These are phyloP conservation scores for Hylia prasina DNA, from an alignment of 2,113 vertebrate genomes.

Conservation along the genomic window DNA sequence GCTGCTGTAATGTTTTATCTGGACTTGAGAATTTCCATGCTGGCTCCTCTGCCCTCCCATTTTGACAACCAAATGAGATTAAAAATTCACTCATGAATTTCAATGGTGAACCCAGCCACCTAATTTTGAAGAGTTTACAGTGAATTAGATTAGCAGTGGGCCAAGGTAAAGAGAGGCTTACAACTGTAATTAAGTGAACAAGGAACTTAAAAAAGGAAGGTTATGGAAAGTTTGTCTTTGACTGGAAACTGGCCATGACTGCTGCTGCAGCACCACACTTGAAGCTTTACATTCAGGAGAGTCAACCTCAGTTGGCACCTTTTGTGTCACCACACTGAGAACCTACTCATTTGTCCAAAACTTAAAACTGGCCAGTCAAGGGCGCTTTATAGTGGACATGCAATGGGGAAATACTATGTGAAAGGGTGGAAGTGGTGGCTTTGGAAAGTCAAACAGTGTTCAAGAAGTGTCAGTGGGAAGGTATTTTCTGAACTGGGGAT, in stretches of 20 bases:
- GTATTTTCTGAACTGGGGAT: background rate
- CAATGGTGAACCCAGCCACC: background rate
- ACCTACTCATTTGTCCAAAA: background rate
- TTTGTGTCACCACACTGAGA: background rate
- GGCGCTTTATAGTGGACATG: rapidly evolving
- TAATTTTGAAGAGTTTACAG: background rate
- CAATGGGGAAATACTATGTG: background rate
- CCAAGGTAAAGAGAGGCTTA: background rate
- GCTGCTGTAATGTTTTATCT: background rate
- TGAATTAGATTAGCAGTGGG: background rate
- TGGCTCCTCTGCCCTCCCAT: background rate
- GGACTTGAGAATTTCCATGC: background rate
- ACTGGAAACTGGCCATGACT: background rate
- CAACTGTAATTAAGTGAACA: background rate
- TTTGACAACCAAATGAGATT: background rate
- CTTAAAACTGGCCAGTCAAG: background rate
- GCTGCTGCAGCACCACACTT: background rate
- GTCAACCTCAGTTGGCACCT: background rate
- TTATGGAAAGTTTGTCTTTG: background rate
- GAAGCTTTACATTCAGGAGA: background rate
- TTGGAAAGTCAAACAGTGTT: background rate
- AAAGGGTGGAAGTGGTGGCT: background rate
- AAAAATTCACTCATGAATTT: background rate
- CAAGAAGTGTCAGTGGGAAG: background rate
- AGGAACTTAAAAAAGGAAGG: background rate